Evolutionary conservation across 2,113 vertebrate genomes (phyloP).

Genomic region (Pseudorasbora parva): DNA sequence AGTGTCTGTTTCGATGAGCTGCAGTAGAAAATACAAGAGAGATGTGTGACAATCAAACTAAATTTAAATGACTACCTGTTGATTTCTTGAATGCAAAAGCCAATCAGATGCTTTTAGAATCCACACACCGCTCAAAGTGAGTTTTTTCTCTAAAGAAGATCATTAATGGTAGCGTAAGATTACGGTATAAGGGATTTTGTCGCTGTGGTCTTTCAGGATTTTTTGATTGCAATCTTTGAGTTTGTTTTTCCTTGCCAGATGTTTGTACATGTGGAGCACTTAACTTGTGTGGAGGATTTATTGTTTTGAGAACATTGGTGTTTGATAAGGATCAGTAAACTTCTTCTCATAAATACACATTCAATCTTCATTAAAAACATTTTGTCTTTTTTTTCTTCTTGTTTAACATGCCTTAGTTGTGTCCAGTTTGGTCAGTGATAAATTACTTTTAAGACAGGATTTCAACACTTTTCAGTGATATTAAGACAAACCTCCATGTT

Average conservation of each 20-base stretch:
- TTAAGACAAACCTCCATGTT: not conserved
- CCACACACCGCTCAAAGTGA: too few species aligned
- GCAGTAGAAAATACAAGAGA: too few species aligned
- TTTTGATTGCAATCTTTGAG: slow-evolving; percentile 30
- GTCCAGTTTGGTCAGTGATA: slow-evolving; percentile 40
- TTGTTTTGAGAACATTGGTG: slow-evolving; percentile 40
- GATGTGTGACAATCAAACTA: too few species aligned
- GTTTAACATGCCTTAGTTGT: slow-evolving; percentile 24
- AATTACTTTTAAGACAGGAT: slow-evolving; percentile 13
- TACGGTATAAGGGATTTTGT: not conserved
- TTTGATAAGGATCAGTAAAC: slow-evolving; percentile 55
- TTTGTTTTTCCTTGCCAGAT: slow-evolving; percentile 48
- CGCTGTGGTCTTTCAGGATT: not conserved
- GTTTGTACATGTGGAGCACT: slow-evolving; percentile 38
- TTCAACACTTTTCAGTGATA: not conserved
- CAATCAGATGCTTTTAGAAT: too few species aligned
- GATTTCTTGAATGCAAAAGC: too few species aligned
- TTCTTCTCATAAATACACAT: slow-evolving; percentile 22
- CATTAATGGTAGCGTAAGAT: not conserved
- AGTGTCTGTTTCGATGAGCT: too few species aligned
- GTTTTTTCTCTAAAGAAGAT: not conserved
- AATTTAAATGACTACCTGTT: too few species aligned
- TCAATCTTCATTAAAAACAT: slow-evolving; percentile 42
- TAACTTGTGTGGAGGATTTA: slow-evolving; percentile 6
- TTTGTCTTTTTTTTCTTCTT: not conserved